Base-by-base conservation (phyloP, 2,113 vertebrate species). In the Malurus melanocephalus region DNA sequence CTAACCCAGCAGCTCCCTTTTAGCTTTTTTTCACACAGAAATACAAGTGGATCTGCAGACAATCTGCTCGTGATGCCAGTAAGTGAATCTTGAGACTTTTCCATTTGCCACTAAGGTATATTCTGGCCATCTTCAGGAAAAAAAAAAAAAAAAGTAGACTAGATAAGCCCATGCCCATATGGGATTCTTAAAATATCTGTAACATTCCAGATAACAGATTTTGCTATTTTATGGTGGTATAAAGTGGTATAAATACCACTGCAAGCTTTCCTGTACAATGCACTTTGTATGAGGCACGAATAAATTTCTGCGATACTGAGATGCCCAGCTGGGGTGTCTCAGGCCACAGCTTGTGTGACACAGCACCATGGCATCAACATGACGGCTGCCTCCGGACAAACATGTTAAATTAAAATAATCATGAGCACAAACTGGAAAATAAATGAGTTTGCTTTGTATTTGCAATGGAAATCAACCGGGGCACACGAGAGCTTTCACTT, bases 401-500 rank as follows among this genome's bases (percentile, higher is more conserved):
- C 59, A 79, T 16, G 66, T 65, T 81, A 81, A 90, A 94, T 91
- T 91, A 93, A 87, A 93, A 90, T 90, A 93, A 94, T 94, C 69
- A 94, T 55, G 80, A 92, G 77, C 5, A 2, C 73, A 91, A 86
- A 93, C 62, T 73, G 57, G 80, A 88, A 90, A 94, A 92, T 90
- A 92, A 95, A 93, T 66, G 80, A 88, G 78, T 73, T 86, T 66
- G 84, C 67, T 87, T 75, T 77, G 59, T 73, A 93, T 94, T 93
- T 95, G 90, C 88, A 94, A 94, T 87, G 90, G 88, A 94, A 94
- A 94, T 91, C 78, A 95, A 66, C 67, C 32, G 68, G 55, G 43
- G 55, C 74, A 73, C 84, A 55, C 0, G 2, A 90, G 55, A 93
- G 92, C 71, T 81, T 94, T 93, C 3, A 2, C 86, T 95, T 74